Base-by-base conservation (phyloP, 2,113 vertebrate species). In the Cromileptes altivelis region DNA sequence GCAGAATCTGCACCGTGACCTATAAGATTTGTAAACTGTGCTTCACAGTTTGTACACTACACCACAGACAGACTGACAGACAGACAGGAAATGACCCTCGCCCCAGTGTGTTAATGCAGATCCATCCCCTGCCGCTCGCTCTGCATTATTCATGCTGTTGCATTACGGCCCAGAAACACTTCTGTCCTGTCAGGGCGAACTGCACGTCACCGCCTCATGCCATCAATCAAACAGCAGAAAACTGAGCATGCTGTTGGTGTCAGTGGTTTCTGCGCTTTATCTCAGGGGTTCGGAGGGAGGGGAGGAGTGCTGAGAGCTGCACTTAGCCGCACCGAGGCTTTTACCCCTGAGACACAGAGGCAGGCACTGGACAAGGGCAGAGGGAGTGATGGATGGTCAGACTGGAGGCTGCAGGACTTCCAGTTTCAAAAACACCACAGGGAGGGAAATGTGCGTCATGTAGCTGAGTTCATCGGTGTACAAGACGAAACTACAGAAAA, bases 301-400 rank as follows among this genome's bases (percentile, higher is more conserved):
- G 8, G 70, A 75, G 42, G 10, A 78, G 45, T 77, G 87, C 87
- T 88, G 85, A 89, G 80, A 58, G 80, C 15, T 19, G 82, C 30
- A 62, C 61, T 87, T 80, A 53, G 56, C 30, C 2, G 30, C 3
- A 40, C 10, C 10, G 23, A 90, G 37, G 62, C 56, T 57, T 71
- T 85, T 42, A 27, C 33, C 73, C 79, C 75, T 0, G 65, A 73
- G 82, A 78, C 15, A 12, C 21, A 0, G 30, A 74, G 50, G 27
- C 80, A 33, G 21, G 8, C 3, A 52, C 14, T 19, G 69, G 71
- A 63, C 11, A 10, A n/a, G 40, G 33, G 19, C 42, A 18, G 50
- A 45, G 30, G 37, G 42, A 33, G 8, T 75, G 87, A 91, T 83
- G 87, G 82, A 81, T 76, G 37, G 19, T 53, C 56, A 17, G 23